A percentile compares a stretch with the other conserved stretches of the same genome.
Conservation (phyloP, 1,140 invertebrate genomes). For the Mycetomoellerius zeteki region DNA sequence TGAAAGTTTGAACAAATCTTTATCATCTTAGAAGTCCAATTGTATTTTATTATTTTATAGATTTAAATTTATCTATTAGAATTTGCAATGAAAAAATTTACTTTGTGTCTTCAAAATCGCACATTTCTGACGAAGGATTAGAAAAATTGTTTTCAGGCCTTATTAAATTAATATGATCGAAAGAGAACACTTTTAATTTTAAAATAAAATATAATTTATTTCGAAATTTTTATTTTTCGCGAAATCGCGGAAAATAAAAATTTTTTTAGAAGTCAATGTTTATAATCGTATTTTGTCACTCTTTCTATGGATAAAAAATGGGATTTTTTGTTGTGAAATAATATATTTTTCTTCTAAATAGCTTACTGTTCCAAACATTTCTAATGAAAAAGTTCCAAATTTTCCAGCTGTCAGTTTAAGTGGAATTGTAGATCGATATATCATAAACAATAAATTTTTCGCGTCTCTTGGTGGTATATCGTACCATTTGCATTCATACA, state of each 20-base stretch:
- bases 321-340: background rate
- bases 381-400: conserved; percentile 22
- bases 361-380: conserved; percentile 28
- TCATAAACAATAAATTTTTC: background rate
- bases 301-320: background rate
- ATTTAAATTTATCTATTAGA: no score
- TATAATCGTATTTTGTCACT: background rate
- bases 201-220: background rate
- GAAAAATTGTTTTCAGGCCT: no score
- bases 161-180: background rate
- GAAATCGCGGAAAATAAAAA: background rate
- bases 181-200: background rate
- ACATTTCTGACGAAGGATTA: no score
- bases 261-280: background rate
- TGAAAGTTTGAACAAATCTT: no score
- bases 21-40: no score
- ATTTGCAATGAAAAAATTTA: no score
- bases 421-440: conserved; percentile 15
- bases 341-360: background rate
- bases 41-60: no score
- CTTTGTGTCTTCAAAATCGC: no score
- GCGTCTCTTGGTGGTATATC: conserved; percentile 6
- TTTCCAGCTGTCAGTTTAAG: conserved; percentile 40
- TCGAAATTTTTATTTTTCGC: no score
- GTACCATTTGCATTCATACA: conserved; percentile 34